Conservation (phyloP, 2,797 vertebrate species). For the Fistularia tabacaria region DNA sequence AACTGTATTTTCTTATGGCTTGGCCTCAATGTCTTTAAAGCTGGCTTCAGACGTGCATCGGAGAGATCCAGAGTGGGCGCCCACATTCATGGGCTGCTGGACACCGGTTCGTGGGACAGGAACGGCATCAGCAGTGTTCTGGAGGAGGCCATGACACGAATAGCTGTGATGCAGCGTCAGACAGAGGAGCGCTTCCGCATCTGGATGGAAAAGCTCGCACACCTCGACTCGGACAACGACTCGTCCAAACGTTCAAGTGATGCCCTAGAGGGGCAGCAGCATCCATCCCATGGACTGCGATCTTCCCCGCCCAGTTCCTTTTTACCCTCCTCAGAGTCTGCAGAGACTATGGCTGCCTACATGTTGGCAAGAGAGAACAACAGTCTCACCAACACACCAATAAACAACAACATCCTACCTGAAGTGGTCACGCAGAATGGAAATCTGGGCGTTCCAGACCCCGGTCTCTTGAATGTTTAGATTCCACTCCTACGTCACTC, state of each 20-base stretch:
- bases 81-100: conserved; percentile 88
- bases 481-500: conserved; percentile 35
- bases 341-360: conserved; percentile 80
- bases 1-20: conserved; percentile 79
- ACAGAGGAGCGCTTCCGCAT: conserved; percentile 90
- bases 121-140: conserved; percentile 90
- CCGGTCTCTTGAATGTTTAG: conserved; percentile 81
- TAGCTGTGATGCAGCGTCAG: conserved; percentile 93
- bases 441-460: conserved; percentile 77
- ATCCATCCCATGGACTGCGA: conserved; percentile 71
- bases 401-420: conserved; percentile 77
- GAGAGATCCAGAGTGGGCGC: conserved; percentile 84
- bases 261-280: conserved; percentile 78
- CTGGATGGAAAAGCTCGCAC: conserved; percentile 91
- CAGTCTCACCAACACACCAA: conserved; percentile 66
- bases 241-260: conserved; percentile 79
- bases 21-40: conserved; percentile 97
- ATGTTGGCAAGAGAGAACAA: conserved; percentile 76
- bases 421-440: conserved; percentile 80
- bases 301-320: conserved; percentile 77
- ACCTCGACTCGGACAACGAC: conserved; percentile 83
- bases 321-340: conserved; percentile 79
- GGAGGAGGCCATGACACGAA: conserved; percentile 93
- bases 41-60: conserved; percentile 87
- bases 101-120: conserved; percentile 87